Base-by-base conservation (phyloP, 1,140 invertebrate species). In the Drosophila nannoptera region DNA sequence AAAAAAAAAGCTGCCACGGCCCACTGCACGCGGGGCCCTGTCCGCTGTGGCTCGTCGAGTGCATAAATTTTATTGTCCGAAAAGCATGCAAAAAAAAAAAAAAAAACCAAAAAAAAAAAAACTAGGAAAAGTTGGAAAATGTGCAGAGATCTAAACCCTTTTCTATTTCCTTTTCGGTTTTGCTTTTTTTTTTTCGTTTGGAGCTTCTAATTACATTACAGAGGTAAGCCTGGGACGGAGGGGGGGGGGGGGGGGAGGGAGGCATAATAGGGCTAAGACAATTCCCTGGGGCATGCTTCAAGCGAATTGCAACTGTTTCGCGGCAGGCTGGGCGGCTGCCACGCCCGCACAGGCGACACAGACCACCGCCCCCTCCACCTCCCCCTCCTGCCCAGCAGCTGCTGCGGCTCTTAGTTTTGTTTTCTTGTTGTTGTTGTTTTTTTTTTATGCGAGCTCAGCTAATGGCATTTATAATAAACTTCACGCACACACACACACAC, bases 281-380 rank as follows among this genome's bases (percentile, higher is more conserved):
- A 80, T 74, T 84, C 78, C 78, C 73, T 84, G 73, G 78, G 78
- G 78, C 69, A 84, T 80, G 78, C 78, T 83, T 84, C 59, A 75
- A 56, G 68, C 60, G 67, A 83, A 84, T 84, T 84, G 78, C 78
- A 73, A 48, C 54, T 46, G 60, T 46, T 53, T 66, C 56, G 48
- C 55, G 36, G 35, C 40, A 52, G n/a, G 31, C 14, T 22, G 36
- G 35, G 32, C 43, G n/a, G 31, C 14, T 22, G 9, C 33, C 40
- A 31, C 38, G 22, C n/a, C 38, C 32, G 12, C 8, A 52, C 35
- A n/a, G n/a, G n/a, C n/a, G 31, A 50, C 48, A 35, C 48, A 50
- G 40, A 12, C 40, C 12, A 5, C 9, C 4, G 5, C 33, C 40
- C 7, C 16, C 16, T 38, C n/a, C 12, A 12, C 1, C 9, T 22